Percentiles rank a stretch among this genome's conserved stretches.
Evolutionary conservation across 2,113 vertebrate species (phyloP).

Genomic region (Grus americana): DNA sequence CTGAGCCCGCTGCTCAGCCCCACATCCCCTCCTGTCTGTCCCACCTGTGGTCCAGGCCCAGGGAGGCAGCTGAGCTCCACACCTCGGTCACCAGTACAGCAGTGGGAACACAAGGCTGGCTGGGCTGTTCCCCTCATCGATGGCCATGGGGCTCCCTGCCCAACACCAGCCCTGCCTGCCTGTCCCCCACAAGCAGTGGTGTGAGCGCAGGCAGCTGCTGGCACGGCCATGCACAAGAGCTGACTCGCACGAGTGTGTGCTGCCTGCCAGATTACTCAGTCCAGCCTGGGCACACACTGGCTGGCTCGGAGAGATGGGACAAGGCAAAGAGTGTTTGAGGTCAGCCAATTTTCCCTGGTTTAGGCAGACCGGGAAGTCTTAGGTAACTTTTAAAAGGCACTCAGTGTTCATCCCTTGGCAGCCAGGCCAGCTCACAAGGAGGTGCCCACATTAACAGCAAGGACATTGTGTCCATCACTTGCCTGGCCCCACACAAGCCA

Average conservation of each 20-base stretch:
- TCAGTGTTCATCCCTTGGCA: background rate
- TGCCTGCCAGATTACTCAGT: background rate
- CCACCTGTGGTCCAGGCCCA: background rate
- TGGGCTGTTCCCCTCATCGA: accelerated
- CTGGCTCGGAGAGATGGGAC: background rate
- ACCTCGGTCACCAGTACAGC: accelerated
- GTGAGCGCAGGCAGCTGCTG: background rate
- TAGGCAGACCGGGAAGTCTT: background rate
- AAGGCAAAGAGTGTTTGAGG: background rate
- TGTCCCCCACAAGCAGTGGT: accelerated
- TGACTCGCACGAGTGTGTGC: accelerated
- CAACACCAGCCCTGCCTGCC: background rate
- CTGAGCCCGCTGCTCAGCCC: background rate
- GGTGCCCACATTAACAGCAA: accelerated
- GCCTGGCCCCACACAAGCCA: accelerated
- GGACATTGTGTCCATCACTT: accelerated
- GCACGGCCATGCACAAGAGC: accelerated
- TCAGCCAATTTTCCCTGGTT: background rate
- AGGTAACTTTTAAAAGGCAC: background rate
- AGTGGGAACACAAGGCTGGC: background rate
- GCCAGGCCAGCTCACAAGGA: background rate
- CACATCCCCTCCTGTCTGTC: background rate
- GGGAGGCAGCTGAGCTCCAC: background rate
- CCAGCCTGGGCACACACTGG: background rate
- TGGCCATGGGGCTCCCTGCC: background rate